These are phyloP conservation scores for Trilocha varians DNA, from an alignment of 2,888 invertebrate genomes.

Conservation along the genomic window DNA sequence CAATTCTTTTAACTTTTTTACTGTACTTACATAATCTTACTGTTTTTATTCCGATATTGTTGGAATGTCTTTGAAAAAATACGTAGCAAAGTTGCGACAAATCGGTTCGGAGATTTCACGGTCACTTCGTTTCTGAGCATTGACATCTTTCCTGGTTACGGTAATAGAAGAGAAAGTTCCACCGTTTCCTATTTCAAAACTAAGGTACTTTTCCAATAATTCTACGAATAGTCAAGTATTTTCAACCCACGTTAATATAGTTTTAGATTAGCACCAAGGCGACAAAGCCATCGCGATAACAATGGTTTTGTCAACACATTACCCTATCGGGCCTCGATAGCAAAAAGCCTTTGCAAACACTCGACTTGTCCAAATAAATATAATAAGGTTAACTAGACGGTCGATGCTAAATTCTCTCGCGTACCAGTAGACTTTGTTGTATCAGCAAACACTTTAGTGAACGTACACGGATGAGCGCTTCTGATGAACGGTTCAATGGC, in stretches of 20 bases:
- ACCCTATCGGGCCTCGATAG: conserved; percentile 61
- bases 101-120: not conserved
- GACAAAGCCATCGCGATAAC: not conserved
- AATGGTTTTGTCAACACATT: conserved; percentile 31
- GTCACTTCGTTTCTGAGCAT: conserved; percentile 3
- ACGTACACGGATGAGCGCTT: conserved; percentile 57
- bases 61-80: conserved; percentile 2
- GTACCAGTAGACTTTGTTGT: conserved; percentile 55
- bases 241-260: not conserved
- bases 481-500: conserved; percentile 43
- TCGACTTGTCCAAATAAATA: conserved; percentile 39
- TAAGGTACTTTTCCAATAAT: too few species aligned
- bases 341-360: conserved; percentile 54
- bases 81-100: not conserved
- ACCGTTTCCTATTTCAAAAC: not conserved
- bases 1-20: conserved; percentile 8
- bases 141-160: not conserved
- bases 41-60: not conserved
- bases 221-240: too few species aligned
- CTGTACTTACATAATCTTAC: not conserved
- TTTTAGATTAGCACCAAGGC: not conserved
- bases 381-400: conserved; percentile 49
- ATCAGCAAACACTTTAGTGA: conserved; percentile 50
- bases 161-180: not conserved
- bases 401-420: conserved; percentile 52